Conservation (phyloP, 2,888 invertebrate species). For the Lottia scabra region DNA sequence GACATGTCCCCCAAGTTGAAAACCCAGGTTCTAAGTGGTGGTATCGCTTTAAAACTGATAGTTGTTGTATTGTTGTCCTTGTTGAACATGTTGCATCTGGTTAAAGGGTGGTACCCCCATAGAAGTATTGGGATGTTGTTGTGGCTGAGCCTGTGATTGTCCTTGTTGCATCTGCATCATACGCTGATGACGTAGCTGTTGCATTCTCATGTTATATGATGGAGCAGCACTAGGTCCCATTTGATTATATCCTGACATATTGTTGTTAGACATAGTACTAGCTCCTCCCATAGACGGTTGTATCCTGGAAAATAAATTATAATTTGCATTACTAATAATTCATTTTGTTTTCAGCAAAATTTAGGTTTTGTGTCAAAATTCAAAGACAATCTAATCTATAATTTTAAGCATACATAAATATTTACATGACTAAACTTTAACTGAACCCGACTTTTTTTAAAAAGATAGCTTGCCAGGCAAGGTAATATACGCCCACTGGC, state of each 20-base stretch:
- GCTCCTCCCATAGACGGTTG: constrained; percentile 28
- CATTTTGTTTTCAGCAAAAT: too few relatives aligned
- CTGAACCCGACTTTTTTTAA: too few relatives aligned
- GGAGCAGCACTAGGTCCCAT: constrained; percentile 47
- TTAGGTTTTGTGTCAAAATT: too few relatives aligned
- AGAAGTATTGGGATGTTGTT: constrained; percentile 68
- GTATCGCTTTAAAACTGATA: constrained; percentile 1
- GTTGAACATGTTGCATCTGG: constrained; percentile 44
- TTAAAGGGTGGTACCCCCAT: constrained; percentile 55
- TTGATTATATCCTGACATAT: constrained; percentile 54
- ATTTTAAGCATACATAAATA: too few relatives aligned
- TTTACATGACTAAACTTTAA: too few relatives aligned
- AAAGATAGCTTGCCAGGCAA: too few relatives aligned
- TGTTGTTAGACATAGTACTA: constrained; percentile 29
- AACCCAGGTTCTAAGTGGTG: too few relatives aligned
- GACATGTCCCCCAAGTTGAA: too few relatives aligned
- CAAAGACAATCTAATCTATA: too few relatives aligned
- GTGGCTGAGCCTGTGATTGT: constrained; percentile 62
- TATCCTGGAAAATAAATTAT: constrained; percentile 31
- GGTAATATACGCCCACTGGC: too few relatives aligned
- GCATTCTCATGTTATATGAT: constrained; percentile 37
- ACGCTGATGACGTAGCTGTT: constrained; percentile 59
- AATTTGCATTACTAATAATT: too few relatives aligned
- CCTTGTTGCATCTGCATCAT: constrained; percentile 25
- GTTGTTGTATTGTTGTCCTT: constrained; percentile 39